phyloP scores from a whole-genome alignment of 2,113 vertebrate genomes.

The Sylvilagus bachmani region DNA sequence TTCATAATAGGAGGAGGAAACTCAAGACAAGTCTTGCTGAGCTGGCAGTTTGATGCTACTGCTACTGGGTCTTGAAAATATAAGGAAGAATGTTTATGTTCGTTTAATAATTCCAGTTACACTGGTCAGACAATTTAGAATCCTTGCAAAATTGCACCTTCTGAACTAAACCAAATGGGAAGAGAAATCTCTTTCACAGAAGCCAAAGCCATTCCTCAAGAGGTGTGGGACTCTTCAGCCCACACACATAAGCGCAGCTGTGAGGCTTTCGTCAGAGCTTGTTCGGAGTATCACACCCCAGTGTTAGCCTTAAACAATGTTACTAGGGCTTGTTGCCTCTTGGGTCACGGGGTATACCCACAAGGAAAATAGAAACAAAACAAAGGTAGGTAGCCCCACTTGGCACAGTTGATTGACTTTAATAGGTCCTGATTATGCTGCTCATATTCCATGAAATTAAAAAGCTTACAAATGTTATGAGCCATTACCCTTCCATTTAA shows the following conservation, averaged over 20 bases:
- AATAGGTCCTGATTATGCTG: conserved; percentile 91
- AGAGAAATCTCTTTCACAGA: conserved; percentile 61
- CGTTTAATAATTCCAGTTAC: conserved; percentile 25
- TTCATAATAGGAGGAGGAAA: background rate
- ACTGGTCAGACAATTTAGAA: conserved; percentile 58
- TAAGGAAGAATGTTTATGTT: background rate
- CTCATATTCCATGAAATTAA: conserved; percentile 93
- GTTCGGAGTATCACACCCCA: conserved; percentile 21
- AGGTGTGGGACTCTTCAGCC: background rate
- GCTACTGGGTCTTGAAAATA: background rate
- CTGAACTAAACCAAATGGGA: conserved; percentile 61
- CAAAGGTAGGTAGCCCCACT: conserved; percentile 85
- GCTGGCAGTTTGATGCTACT: background rate
- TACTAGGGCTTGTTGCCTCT: background rate
- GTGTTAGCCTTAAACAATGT: conserved; percentile 65
- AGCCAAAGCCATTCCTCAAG: background rate
- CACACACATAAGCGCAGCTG: conserved; percentile 9
- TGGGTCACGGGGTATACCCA: conserved; percentile 74
- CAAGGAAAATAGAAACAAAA: conserved; percentile 84
- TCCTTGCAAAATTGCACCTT: conserved; percentile 47
- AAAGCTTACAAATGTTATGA: conserved; percentile 92
- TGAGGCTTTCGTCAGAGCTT: background rate
- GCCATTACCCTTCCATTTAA: conserved; percentile 92
- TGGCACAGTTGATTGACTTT: conserved; percentile 88
- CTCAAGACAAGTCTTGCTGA: background rate